Base-by-base conservation (phyloP, 2,797 vertebrate genomes). In the Brotogeris chrysoptera region DNA sequence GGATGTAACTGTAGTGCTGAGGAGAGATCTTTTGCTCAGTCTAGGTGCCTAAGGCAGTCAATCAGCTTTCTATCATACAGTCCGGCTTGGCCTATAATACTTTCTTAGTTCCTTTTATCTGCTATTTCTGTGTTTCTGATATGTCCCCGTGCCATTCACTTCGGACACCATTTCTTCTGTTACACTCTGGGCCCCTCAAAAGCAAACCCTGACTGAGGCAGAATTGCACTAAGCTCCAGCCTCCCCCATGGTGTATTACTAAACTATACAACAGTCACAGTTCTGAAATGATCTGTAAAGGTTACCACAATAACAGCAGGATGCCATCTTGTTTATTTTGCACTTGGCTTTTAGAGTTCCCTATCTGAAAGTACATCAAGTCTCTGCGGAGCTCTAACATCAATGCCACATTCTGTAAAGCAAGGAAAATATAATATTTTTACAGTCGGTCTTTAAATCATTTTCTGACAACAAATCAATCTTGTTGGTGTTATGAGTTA, bases 381-480 rank as follows among this genome's bases (percentile, higher is more conserved):
- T 91, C 85, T 96, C 92, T 72, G 73, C 32, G 70, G 90, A 93
- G 80, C 83, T 91, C 85, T 86, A 93, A 87, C 80, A 93, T 93
- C 71, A 93, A 73, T 72, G 87, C 72, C 65, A 77, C 63, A 81
- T 93, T 90, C 91, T 85, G 34, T 30, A 69, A 83, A 87, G 78
- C 65, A 95, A 63, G 85, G 70, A 85, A 90, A 95, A 86, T 64
- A 77, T 16, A 80, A 73, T 79, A 93, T 93, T 95, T 94, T 89
- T 95, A 93, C 68, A 94, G 79, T 91, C 2, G 3, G 70, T 43
- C 88, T 91, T 93, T 70, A 94, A 90, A 92, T 91, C 28, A 93
- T 84, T 95, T 95, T 93, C 70, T 92, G 93, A 95, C 90, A 94
- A 86, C 81, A 95, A 94, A 96, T 93, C 88, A 92, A 88, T 94